Conservation (phyloP, 2,888 invertebrate species). For the Pardosa pseudoannulata region DNA sequence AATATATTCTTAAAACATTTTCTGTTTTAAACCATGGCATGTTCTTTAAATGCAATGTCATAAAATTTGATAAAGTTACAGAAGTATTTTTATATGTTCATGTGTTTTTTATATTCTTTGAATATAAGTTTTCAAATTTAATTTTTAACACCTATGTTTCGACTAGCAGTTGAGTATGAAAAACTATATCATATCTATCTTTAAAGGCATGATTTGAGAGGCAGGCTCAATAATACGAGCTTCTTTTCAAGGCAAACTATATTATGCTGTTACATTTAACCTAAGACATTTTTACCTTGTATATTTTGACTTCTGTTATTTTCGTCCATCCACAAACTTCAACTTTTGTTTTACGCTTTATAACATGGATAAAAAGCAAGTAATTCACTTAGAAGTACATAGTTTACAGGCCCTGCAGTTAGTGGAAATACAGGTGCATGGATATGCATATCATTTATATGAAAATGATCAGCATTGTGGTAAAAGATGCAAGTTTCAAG, state of each 20-base stretch:
- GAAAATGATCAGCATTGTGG: not conserved
- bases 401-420: not conserved
- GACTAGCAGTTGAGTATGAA: not conserved
- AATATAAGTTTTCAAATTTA: not conserved
- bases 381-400: too few species aligned
- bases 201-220: conserved; percentile 10
- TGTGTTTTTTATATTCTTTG: too few species aligned
- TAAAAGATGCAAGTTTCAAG: not conserved
- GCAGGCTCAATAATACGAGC: not conserved
- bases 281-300: not conserved
- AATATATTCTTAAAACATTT: too few species aligned
- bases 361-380: too few species aligned
- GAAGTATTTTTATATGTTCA: not conserved
- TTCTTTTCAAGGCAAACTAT: conserved; percentile 4
- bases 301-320: too few species aligned
- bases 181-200: conserved; percentile 8
- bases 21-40: too few species aligned
- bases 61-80: not conserved
- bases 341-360: too few species aligned
- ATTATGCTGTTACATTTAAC: not conserved
- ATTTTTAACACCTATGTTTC: not conserved
- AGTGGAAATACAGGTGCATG: not conserved
- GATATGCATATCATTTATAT: not conserved
- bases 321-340: too few species aligned
- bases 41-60: not conserved